These are phyloP conservation scores for Pungitius pungitius DNA, from an alignment of 2,113 vertebrate genomes.

Conservation along the genomic window DNA sequence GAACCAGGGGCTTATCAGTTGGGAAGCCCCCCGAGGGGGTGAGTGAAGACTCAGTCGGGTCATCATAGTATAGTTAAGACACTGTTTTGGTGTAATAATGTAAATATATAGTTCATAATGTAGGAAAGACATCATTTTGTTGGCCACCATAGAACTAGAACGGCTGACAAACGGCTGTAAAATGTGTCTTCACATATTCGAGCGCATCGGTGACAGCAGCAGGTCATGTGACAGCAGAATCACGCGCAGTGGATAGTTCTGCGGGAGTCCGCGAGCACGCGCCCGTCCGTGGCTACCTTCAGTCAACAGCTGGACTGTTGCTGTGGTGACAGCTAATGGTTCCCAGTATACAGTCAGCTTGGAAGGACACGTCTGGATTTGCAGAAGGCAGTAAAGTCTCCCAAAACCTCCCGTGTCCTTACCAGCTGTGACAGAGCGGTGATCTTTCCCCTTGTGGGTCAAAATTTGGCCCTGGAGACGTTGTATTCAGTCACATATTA, in stretches of 20 bases:
- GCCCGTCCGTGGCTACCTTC: too few relatives aligned
- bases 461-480: neutral
- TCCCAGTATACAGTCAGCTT: too few relatives aligned
- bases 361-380: conserved; percentile 36
- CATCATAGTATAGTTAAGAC: neutral
- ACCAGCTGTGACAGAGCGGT: neutral
- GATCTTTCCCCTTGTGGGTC: neutral
- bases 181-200: too few relatives aligned
- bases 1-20: neutral
- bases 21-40: neutral
- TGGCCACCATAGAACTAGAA: neutral
- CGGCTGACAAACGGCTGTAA: neutral
- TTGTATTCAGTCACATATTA: neutral
- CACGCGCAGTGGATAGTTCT: neutral
- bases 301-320: neutral
- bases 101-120: neutral
- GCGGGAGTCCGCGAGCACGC: neutral
- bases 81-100: neutral
- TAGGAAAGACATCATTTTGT: neutral
- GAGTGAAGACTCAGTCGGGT: neutral
- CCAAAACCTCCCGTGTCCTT: neutral
- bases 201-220: neutral
- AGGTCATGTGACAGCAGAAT: neutral
- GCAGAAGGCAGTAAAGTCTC: conserved; percentile 4
- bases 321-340: neutral